phyloP scores from a whole-genome alignment of 2,888 invertebrate species.

The Dastarcus helophoroides region DNA sequence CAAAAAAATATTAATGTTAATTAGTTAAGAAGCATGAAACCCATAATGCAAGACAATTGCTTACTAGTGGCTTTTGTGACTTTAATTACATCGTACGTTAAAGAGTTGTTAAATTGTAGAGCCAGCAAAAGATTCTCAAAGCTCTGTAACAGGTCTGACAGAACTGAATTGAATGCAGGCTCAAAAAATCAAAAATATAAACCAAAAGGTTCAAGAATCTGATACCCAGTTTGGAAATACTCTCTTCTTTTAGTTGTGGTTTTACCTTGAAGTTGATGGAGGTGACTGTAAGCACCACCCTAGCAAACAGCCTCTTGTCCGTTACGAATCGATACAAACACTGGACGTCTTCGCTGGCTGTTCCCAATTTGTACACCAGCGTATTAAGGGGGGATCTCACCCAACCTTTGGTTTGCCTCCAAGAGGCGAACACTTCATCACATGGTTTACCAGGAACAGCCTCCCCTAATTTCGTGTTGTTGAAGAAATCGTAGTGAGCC shows the following conservation, averaged over 20 bases:
- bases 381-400: conserved; percentile 78
- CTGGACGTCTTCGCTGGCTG: conserved; percentile 60
- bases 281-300: conserved; percentile 66
- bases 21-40: no score
- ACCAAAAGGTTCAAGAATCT: no score
- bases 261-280: conserved; percentile 69
- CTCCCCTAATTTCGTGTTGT: conserved; percentile 77
- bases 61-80: no score
- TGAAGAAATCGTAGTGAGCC: conserved; percentile 91
- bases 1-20: no score
- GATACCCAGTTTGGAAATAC: neutral
- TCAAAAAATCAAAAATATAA: no score
- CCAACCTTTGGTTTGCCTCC: conserved; percentile 65
- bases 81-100: no score
- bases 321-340: conserved; percentile 78
- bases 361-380: conserved; percentile 69
- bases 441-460: conserved; percentile 71
- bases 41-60: no score
- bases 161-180: no score
- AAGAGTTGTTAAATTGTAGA: no score
- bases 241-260: conserved; percentile 1
- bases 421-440: conserved; percentile 79
- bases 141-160: no score
- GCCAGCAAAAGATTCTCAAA: no score
- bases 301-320: conserved; percentile 67